Conservation (phyloP, 1,140 invertebrate species). For the Drosophila arawakana region DNA sequence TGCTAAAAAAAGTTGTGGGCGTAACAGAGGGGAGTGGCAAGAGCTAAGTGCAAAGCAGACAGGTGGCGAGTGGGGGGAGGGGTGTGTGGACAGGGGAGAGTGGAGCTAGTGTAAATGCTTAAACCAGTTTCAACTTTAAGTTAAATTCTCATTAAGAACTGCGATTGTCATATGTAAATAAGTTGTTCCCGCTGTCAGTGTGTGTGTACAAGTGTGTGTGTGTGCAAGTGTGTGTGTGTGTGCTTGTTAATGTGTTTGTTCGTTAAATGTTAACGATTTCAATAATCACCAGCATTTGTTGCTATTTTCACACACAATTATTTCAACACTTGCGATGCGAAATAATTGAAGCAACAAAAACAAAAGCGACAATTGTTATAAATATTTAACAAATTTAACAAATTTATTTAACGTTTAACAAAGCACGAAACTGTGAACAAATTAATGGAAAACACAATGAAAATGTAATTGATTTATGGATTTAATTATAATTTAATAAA, state of each 20-base stretch:
- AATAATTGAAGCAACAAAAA: neutral
- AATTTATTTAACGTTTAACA: slow-evolving; percentile 24
- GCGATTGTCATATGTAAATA: slow-evolving; percentile 31
- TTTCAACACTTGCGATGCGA: slow-evolving; percentile 5
- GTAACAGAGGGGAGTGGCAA: neutral
- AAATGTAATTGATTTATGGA: neutral
- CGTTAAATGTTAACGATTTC: slow-evolving; percentile 29
- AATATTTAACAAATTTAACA: slow-evolving; percentile 13
- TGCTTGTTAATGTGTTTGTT: neutral
- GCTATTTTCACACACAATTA: slow-evolving; percentile 31
- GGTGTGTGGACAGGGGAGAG: neutral
- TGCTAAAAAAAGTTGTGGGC: too few relatives aligned
- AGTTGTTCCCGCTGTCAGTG: neutral
- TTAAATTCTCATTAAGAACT: slow-evolving; percentile 19
- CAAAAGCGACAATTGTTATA: slow-evolving; percentile 20
- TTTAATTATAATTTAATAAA: too few relatives aligned
- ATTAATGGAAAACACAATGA: slow-evolving; percentile 18
- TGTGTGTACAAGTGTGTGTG: neutral
- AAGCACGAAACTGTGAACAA: slow-evolving; percentile 19
- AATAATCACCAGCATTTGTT: slow-evolving; percentile 27
- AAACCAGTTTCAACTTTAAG: slow-evolving; percentile 31
- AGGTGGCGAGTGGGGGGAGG: neutral
- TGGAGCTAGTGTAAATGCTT: too few relatives aligned
- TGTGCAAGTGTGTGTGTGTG: slow-evolving; percentile 3
- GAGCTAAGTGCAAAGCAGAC: neutral